Evolutionary conservation across 2,113 vertebrate genomes (phyloP), one percentile per base, ranked within the genome.

Genomic region (Onychostruthus taczanowskii): DNA sequence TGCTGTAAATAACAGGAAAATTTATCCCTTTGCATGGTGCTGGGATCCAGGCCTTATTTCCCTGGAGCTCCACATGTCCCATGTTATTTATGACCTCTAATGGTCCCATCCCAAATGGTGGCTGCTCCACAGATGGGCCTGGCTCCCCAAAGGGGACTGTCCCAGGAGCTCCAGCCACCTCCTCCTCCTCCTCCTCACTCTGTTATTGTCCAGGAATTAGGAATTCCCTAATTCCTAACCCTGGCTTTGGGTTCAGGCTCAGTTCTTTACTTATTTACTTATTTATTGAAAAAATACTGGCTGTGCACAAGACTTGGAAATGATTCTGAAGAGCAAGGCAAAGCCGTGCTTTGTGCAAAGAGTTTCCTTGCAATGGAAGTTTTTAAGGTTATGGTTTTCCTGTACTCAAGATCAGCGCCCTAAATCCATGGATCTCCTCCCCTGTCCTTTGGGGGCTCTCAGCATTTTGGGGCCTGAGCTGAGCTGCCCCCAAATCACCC

Each of bases 81-180:
- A 9, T 43, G 85, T 96, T 90, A 96, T 97, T 97, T 96, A 96
- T 89, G 85, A 87, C 27, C 85, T 68, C 76, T 96, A 93, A 95
- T 92, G 88, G 79, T 68, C 69, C 56, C 88, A 37, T 88, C 94
- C 96, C 92, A 90, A 93, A 92, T 4, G 64, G 70, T 41, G 88
- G 69, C 85, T 39, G 76, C 68, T 68, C 90, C 88, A 68, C 94
- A 96, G 94, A 90, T 96, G 95, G 76, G 90, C 27, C 72, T 56
- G 43, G 33, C 0, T 68, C 39, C 63, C 63, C 1, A 2, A 28
- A 88, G 75, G 82, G 43, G 18, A 8, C 43, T 69, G 63, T 83
- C 82, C 95, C 78, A 37, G 13, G 13, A 79, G 67, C 7, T 72
- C 21, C 72, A 74, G 27, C 19, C 39, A 28, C 50, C 52, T 53